Evolutionary conservation across 2,797 vertebrate species (phyloP).

Genomic region (Choloepus didactylus): DNA sequence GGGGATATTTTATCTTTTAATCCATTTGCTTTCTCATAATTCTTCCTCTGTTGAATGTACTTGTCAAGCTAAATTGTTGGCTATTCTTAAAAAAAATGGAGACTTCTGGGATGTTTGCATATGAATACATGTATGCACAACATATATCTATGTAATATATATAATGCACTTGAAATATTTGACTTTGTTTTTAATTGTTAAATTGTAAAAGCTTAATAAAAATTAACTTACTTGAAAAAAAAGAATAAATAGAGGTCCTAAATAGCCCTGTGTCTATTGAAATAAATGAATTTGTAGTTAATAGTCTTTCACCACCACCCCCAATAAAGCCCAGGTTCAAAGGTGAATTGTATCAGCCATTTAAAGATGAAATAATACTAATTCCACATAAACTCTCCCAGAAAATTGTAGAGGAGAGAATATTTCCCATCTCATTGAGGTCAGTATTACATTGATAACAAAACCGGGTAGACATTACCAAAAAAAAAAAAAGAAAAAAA

Average conservation of each 20-base stretch:
- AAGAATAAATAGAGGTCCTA: no score
- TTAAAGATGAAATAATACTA: neutral
- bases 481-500: no score
- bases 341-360: neutral
- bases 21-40: no score
- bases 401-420: neutral
- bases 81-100: no score
- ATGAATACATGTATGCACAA: no score
- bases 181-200: constrained; percentile 12
- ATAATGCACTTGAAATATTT: neutral
- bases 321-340: neutral
- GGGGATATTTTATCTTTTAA: no score
- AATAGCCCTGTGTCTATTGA: no score
- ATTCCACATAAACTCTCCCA: neutral
- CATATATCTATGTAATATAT: neutral
- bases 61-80: no score
- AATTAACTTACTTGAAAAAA: neutral
- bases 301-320: neutral
- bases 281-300: neutral
- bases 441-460: no score
- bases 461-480: no score
- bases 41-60: no score
- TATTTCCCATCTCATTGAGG: neutral
- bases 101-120: no score
- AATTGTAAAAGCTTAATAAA: constrained; percentile 1